Evolutionary conservation across 2,797 vertebrate genomes (phyloP).

Genomic region (Scolopax rusticola): DNA sequence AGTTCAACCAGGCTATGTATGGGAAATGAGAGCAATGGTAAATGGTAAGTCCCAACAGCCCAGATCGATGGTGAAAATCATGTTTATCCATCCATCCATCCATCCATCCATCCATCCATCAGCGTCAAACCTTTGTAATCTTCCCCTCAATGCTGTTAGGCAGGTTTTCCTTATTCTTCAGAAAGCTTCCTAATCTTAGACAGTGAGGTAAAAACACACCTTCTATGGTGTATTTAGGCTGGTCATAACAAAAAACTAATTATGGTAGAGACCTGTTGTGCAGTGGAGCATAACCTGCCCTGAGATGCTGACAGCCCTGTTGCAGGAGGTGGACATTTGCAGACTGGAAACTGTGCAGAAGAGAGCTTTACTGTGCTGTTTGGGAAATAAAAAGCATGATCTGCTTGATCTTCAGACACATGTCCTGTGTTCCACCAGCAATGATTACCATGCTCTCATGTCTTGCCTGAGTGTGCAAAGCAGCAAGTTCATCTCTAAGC

Average conservation of each 20-base stretch:
- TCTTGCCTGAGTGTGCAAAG: background rate
- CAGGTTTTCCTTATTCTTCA: fast-evolving
- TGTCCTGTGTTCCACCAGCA: background rate
- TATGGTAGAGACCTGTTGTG: too few relatives aligned
- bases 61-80: background rate
- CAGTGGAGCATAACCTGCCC: background rate
- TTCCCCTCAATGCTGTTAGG: background rate
- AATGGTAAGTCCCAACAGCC: background rate
- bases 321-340: background rate
- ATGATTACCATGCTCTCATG: background rate
- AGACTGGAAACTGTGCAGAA: background rate
- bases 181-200: background rate
- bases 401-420: background rate
- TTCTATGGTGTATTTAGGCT: background rate
- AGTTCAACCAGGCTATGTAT: background rate
- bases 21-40: background rate
- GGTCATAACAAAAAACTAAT: too few relatives aligned
- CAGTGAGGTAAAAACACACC: background rate
- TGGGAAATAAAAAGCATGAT: background rate
- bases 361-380: background rate
- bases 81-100: background rate
- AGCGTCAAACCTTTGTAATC: background rate
- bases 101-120: too few relatives aligned
- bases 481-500: background rate
- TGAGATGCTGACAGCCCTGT: background rate